These are phyloP conservation scores for Drosophila lutescens DNA, from an alignment of 2,888 invertebrate species.

Conservation along the genomic window DNA sequence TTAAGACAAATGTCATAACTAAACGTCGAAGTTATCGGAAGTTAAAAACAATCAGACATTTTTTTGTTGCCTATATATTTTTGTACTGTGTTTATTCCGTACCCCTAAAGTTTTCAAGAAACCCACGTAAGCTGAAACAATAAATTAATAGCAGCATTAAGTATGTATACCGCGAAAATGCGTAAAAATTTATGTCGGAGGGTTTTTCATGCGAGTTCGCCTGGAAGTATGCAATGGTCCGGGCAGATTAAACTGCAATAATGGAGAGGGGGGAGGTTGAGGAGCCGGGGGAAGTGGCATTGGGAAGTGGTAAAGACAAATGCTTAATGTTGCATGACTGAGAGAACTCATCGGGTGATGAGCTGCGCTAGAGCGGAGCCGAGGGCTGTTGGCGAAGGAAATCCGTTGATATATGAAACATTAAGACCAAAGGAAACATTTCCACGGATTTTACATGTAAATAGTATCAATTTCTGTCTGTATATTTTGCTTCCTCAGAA, in stretches of 20 bases:
- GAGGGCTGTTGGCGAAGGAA: conserved; percentile 12
- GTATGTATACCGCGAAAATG: conserved; percentile 58
- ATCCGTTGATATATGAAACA: conserved; percentile 24
- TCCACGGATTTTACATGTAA: conserved; percentile 5
- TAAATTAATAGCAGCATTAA: conserved; percentile 69
- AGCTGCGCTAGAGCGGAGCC: conserved; percentile 9
- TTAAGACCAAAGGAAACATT: conserved; percentile 9
- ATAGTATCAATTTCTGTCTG: background rate
- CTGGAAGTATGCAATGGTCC: conserved; percentile 32
- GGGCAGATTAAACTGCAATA: conserved; percentile 44
- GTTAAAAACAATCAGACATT: too few relatives aligned
- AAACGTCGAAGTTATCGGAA: too few relatives aligned
- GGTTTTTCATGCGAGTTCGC: conserved; percentile 43
- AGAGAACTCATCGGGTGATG: conserved; percentile 38
- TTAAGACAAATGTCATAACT: too few relatives aligned
- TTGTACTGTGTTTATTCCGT: background rate
- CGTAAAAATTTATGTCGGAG: conserved; percentile 54
- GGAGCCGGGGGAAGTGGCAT: conserved; percentile 12
- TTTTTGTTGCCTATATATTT: too few relatives aligned
- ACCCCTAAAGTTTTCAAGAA: background rate
- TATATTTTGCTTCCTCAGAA: background rate
- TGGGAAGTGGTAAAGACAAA: conserved; percentile 34
- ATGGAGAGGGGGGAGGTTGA: conserved; percentile 13
- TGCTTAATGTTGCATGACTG: conserved; percentile 53
- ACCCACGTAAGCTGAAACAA: conserved; percentile 36